Evolutionary conservation across 2,888 invertebrate species (phyloP).

Genomic region (Orthosia cruda): DNA sequence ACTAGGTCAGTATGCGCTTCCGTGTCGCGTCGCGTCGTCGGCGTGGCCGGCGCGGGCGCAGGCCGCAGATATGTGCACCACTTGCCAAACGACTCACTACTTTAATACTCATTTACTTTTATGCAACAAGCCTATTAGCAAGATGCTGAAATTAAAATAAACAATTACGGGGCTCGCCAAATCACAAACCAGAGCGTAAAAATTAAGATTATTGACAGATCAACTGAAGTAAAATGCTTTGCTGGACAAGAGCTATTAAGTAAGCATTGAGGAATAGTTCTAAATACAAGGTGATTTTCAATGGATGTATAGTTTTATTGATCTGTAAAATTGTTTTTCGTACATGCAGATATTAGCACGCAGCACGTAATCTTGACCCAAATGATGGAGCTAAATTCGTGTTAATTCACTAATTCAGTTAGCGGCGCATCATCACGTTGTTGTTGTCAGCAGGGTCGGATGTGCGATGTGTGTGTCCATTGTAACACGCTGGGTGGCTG

Average conservation of each 20-base stretch:
- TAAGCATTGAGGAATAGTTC: constrained; percentile 12
- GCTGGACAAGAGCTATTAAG: not conserved
- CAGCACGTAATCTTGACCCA: constrained; percentile 84
- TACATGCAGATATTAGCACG: constrained; percentile 66
- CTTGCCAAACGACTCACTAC: constrained; percentile 78
- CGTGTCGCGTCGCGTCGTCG: constrained; percentile 72
- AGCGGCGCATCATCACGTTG: constrained; percentile 67
- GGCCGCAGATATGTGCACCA: constrained; percentile 74
- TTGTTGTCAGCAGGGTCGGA: constrained; percentile 60
- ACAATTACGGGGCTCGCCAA: not conserved
- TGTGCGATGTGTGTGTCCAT: constrained; percentile 50
- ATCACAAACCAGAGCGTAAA: constrained; percentile 6
- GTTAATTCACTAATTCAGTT: constrained; percentile 78
- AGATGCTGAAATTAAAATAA: constrained; percentile 12
- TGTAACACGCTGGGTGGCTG: constrained; percentile 31
- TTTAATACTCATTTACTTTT: constrained; percentile 42
- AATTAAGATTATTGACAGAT: constrained; percentile 4
- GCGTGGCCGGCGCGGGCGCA: constrained; percentile 72
- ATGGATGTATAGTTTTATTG: constrained; percentile 19
- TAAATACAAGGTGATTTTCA: constrained; percentile 1
- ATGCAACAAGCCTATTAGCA: constrained; percentile 36
- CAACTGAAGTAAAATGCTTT: constrained; percentile 4
- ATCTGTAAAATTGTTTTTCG: constrained; percentile 33
- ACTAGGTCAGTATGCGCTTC: constrained; percentile 85
- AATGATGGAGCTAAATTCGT: constrained; percentile 80